Conservation (phyloP, 64 coral and sea anemone species). For the Dendrophyllia cribrosa region DNA sequence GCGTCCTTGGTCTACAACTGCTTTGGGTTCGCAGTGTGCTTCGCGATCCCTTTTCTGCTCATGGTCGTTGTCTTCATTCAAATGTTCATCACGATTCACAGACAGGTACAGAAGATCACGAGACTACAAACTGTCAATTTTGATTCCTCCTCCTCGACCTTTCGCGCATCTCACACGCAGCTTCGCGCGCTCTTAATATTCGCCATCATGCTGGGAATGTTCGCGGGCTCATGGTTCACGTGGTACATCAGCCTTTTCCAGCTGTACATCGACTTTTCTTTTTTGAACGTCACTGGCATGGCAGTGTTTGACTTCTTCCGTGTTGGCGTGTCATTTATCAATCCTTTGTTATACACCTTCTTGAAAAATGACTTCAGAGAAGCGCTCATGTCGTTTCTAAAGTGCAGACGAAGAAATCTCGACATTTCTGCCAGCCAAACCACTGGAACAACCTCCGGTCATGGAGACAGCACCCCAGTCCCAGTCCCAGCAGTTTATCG, state of each 20-base stretch:
- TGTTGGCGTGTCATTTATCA: constrained; percentile 67
- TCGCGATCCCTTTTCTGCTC: constrained; percentile 43
- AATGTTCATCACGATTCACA: constrained; percentile 71
- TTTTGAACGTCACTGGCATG: not conserved
- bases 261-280: constrained; percentile 22
- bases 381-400: constrained; percentile 48
- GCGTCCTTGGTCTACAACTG: constrained; percentile 49
- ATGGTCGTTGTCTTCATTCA: constrained; percentile 74
- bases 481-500: not conserved
- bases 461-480: not conserved
- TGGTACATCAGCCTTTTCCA: constrained; percentile 81
- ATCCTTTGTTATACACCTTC: constrained; percentile 75
- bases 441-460: not conserved
- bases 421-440: not conserved
- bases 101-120: constrained; percentile 67
- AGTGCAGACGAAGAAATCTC: not conserved
- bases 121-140: constrained; percentile 18
- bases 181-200: constrained; percentile 70
- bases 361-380: constrained; percentile 76
- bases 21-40: constrained; percentile 57
- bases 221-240: constrained; percentile 77
- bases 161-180: constrained; percentile 56
- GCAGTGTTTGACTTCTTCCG: constrained; percentile 76
- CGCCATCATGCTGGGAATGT: constrained; percentile 65
- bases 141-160: not conserved